These are phyloP conservation scores for Catocala fraxini DNA, from an alignment of 2,888 invertebrate genomes.

Conservation along the genomic window DNA sequence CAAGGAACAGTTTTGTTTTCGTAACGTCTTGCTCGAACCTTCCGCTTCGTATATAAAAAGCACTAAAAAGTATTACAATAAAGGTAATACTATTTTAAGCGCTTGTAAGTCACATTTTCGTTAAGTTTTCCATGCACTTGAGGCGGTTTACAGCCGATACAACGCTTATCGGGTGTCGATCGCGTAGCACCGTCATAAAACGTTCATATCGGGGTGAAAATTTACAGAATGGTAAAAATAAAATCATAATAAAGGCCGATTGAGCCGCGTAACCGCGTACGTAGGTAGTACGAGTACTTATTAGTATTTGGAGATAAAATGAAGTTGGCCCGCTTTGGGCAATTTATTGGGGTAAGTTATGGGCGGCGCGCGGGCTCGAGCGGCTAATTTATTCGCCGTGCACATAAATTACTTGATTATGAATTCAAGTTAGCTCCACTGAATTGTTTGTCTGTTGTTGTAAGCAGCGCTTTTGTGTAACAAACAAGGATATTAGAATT, in stretches of 20 bases:
- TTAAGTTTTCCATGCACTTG: constrained; percentile 56
- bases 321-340: constrained; percentile 87
- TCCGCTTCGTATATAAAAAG: constrained; percentile 48
- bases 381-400: constrained; percentile 88
- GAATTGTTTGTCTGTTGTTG: constrained; percentile 85
- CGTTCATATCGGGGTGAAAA: constrained; percentile 74
- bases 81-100: constrained; percentile 58
- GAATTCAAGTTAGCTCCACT: constrained; percentile 86
- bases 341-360: constrained; percentile 88
- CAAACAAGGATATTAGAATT: constrained; percentile 82
- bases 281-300: constrained; percentile 81
- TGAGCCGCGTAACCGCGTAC: constrained; percentile 68
- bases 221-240: constrained; percentile 68
- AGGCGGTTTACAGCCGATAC: constrained; percentile 54
- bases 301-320: constrained; percentile 87
- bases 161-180: constrained; percentile 72
- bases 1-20: constrained; percentile 49
- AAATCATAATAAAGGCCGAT: constrained; percentile 71
- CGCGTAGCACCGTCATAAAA: constrained; percentile 80
- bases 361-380: constrained; percentile 84
- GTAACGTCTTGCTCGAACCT: constrained; percentile 27
- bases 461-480: constrained; percentile 82
- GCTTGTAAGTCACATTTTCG: constrained; percentile 65
- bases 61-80: constrained; percentile 56
- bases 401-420: constrained; percentile 88